A percentile compares a stretch with the other conserved stretches of the same genome.
These are phyloP conservation scores for Ormyrus nitidulus DNA, from an alignment of 2,888 invertebrate genomes.

Conservation along the genomic window DNA sequence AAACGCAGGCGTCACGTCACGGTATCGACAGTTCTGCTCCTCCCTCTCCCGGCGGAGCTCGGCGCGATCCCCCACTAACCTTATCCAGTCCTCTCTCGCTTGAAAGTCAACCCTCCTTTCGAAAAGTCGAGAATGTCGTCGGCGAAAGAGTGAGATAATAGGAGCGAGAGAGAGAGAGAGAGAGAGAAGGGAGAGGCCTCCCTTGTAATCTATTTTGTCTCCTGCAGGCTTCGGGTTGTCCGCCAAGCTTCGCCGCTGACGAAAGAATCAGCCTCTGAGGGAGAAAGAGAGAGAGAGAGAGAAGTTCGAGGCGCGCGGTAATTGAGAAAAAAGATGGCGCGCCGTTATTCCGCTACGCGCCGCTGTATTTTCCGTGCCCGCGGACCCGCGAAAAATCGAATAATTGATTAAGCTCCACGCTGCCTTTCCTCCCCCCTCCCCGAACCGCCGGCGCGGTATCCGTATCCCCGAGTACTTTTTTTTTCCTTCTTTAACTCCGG, in stretches of 20 bases:
- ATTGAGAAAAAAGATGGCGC: conserved; percentile 54
- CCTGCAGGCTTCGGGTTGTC: conserved; percentile 61
- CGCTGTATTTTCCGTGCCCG: background rate
- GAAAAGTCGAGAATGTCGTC: conserved; percentile 52
- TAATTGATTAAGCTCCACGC: conserved; percentile 39
- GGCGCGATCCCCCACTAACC: conserved; percentile 27
- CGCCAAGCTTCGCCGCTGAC: conserved; percentile 35
- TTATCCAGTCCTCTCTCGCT: conserved; percentile 46
- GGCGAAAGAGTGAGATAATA: conserved; percentile 54
- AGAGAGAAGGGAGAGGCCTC: conserved; percentile 42
- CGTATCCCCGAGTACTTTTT: background rate
- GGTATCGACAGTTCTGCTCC: conserved; percentile 68
- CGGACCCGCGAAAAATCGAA: conserved; percentile 40
- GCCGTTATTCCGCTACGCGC: conserved; percentile 14
- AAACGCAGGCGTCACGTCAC: conserved; percentile 70
- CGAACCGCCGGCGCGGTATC: conserved; percentile 10
- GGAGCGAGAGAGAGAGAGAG: conserved; percentile 41
- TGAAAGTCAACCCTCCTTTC: conserved; percentile 50
- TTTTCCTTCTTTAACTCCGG: background rate
- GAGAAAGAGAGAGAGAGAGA: too few species aligned
- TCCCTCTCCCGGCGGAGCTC: background rate
- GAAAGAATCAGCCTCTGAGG: conserved; percentile 27
- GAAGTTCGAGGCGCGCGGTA: conserved; percentile 41
- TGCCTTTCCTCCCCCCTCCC: too few species aligned
- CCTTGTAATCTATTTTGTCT: conserved; percentile 69